Evolutionary conservation across 2,113 vertebrate genomes (phyloP).

Genomic region (Apus apus): DNA sequence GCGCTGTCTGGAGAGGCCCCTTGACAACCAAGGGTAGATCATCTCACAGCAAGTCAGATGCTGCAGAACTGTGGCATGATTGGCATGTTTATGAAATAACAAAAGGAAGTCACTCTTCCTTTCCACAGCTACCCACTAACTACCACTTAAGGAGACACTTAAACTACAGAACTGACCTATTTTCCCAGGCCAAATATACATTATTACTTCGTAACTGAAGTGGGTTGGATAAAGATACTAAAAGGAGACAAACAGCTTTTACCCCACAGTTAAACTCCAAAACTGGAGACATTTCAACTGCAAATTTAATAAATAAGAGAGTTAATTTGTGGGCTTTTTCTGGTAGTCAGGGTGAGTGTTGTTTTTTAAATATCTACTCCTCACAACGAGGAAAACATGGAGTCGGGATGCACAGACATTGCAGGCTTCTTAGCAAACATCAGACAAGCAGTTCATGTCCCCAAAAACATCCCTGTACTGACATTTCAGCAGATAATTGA

Average conservation of each 20-base stretch:
- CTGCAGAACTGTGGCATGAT: not conserved
- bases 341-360: not conserved
- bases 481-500: not conserved
- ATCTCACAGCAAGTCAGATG: not conserved
- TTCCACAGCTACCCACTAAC: not conserved
- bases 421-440: not conserved
- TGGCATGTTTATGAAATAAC: not conserved
- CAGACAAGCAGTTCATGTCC: not conserved
- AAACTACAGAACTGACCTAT: not conserved
- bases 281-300: not conserved
- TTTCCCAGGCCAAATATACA: not conserved
- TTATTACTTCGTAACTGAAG: not conserved
- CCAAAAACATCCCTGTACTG: not conserved
- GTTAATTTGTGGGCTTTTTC: not conserved
- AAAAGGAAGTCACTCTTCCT: not conserved
- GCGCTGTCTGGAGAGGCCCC: not conserved
- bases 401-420: not conserved
- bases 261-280: not conserved
- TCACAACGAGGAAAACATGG: not conserved
- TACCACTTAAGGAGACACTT: not conserved
- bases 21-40: accelerated
- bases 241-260: not conserved
- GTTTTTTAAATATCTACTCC: not conserved
- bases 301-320: not conserved
- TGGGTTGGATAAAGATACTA: not conserved